Percentiles rank a stretch among this genome's conserved stretches.
phyloP scores from a whole-genome alignment of 2,797 vertebrate genomes.

The Hippoglossus hippoglossus region DNA sequence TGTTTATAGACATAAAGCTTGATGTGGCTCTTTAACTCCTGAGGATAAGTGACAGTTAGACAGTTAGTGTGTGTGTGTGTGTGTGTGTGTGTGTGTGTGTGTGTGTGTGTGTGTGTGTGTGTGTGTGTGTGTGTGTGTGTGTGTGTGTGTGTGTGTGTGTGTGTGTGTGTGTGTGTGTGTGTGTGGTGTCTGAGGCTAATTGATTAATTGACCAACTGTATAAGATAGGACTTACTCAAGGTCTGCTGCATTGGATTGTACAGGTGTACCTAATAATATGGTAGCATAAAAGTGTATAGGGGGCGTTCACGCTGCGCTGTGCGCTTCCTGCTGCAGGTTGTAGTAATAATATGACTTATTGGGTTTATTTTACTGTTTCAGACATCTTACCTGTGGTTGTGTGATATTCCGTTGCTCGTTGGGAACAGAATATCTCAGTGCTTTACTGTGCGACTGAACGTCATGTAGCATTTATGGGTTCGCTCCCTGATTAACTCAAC shows the following conservation, averaged over 20 bases:
- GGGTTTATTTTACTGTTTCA: slow-evolving; percentile 1
- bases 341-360: not conserved
- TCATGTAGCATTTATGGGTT: slow-evolving; percentile 61
- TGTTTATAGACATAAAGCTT: no score
- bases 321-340: not conserved
- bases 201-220: not conserved
- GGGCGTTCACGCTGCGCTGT: not conserved
- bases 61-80: no score
- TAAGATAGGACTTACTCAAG: not conserved
- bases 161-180: no score
- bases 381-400: slow-evolving; percentile 9
- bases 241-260: not conserved
- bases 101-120: no score
- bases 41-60: no score
- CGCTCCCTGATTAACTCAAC: slow-evolving; percentile 4
- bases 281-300: no score
- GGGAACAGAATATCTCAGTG: slow-evolving; percentile 31
- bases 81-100: no score
- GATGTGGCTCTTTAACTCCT: no score
- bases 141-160: no score
- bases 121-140: no score
- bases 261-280: not conserved
- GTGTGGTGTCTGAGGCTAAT: no score
- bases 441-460: slow-evolving; percentile 41
- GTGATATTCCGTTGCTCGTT: slow-evolving; percentile 6